phyloP scores from a whole-genome alignment of 2,113 vertebrate genomes.

The Phalacrocorax aristotelis region DNA sequence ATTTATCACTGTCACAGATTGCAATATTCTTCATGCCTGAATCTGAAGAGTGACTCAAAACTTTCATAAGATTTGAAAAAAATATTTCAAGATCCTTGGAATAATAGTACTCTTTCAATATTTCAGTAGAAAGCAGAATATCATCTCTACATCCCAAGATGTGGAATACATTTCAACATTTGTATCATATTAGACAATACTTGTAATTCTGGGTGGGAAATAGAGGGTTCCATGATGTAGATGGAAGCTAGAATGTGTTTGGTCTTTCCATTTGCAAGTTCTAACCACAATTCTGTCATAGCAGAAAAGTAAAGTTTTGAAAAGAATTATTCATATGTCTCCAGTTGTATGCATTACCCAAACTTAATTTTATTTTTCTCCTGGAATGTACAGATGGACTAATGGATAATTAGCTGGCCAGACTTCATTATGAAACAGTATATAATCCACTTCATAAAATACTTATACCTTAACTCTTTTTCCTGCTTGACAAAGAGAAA shows the following conservation, averaged over 20 bases:
- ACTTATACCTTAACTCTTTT: background rate
- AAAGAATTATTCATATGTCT: slow-evolving; percentile 11
- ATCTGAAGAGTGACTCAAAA: background rate
- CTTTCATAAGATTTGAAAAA: background rate
- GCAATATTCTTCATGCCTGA: background rate
- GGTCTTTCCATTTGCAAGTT: background rate
- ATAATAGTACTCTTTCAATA: background rate
- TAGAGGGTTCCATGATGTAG: background rate
- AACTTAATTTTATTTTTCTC: slow-evolving; percentile 9
- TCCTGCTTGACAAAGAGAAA: background rate
- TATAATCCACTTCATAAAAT: background rate
- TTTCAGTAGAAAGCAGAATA: background rate
- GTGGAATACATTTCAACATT: background rate
- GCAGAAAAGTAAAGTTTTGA: background rate
- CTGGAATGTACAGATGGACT: slow-evolving; percentile 17
- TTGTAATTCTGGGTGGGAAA: background rate
- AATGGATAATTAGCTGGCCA: slow-evolving; percentile 39
- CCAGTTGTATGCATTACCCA: background rate
- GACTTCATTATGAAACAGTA: slow-evolving; percentile 7
- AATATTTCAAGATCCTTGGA: background rate
- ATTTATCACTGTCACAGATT: background rate
- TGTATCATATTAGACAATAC: background rate
- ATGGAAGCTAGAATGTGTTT: background rate
- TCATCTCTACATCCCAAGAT: background rate
- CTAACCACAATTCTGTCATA: background rate